Conservation (phyloP, 1,140 invertebrate species). For the Gryon sp. region DNA sequence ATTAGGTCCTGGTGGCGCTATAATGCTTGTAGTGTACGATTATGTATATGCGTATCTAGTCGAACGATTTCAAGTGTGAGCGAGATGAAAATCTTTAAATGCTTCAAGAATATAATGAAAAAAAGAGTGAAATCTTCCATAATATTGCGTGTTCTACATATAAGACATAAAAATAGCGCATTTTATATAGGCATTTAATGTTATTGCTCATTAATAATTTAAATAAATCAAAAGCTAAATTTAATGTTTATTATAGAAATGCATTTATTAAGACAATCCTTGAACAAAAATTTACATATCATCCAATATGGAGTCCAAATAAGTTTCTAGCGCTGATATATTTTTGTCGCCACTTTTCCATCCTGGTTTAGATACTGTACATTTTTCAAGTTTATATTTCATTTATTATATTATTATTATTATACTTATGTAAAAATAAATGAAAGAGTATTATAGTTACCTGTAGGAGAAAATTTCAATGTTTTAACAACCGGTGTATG, state of each 20-base stretch:
- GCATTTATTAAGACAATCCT: slow-evolving; percentile 24
- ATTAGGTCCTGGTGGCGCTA: slow-evolving; percentile 93
- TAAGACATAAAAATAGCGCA: slow-evolving; percentile 10
- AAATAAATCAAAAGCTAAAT: too few species aligned
- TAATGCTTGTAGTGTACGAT: slow-evolving; percentile 93
- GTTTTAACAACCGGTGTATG: not conserved
- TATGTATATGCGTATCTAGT: slow-evolving; percentile 86
- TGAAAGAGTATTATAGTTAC: too few species aligned
- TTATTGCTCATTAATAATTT: too few species aligned
- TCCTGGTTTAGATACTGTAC: slow-evolving; percentile 63
- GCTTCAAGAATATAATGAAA: too few species aligned
- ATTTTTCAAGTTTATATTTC: too few species aligned
- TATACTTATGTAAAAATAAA: too few species aligned
- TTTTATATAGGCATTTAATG: slow-evolving; percentile 40
- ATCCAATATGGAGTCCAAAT: slow-evolving; percentile 72
- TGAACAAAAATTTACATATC: slow-evolving; percentile 59
- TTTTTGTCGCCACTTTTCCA: slow-evolving; percentile 53
- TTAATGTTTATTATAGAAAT: not conserved
- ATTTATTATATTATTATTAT: slow-evolving; percentile 2
- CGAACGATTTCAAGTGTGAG: slow-evolving; percentile 31
- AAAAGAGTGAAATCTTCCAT: too few species aligned
- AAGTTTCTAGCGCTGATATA: slow-evolving; percentile 74
- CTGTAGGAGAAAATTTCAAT: slow-evolving; percentile 4
- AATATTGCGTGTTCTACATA: too few species aligned
- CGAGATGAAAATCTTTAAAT: slow-evolving; percentile 7